Evolutionary conservation across 2,113 vertebrate species (phyloP).

Genomic region (Glareola pratincola): DNA sequence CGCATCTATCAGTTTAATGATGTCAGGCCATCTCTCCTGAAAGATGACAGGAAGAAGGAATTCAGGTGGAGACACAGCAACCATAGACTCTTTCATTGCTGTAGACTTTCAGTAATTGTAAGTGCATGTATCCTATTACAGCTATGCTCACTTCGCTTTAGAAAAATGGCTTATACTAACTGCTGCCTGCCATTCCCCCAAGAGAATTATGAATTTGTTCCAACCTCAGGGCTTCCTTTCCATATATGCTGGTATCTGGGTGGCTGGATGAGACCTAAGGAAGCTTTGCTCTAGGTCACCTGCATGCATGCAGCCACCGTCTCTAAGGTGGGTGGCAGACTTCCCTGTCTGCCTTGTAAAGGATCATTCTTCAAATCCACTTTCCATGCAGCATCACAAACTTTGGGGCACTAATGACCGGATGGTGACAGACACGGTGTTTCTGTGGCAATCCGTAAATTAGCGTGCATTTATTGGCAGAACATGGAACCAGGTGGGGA

Average conservation of each 20-base stretch:
- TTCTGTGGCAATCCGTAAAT: background rate
- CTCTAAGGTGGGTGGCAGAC: rapidly evolving
- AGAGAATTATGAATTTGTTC: background rate
- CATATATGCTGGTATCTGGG: background rate
- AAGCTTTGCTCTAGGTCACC: background rate
- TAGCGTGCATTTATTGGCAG: background rate
- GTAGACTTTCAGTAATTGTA: background rate
- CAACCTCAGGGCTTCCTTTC: background rate
- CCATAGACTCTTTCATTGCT: background rate
- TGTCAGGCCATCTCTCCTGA: background rate
- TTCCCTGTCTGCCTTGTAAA: background rate
- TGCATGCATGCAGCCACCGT: background rate
- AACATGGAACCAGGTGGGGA: background rate
- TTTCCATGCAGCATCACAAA: background rate
- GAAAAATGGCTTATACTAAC: background rate
- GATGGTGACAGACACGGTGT: background rate
- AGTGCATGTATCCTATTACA: background rate
- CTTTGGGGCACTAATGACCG: background rate
- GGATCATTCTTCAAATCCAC: background rate
- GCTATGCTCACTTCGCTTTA: background rate
- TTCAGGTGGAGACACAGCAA: background rate
- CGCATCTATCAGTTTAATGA: background rate
- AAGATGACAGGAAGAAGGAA: background rate
- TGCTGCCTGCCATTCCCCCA: background rate
- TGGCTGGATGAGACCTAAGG: background rate